Percentiles rank a stretch among this genome's conserved stretches.
phyloP scores from a whole-genome alignment of 1,140 invertebrate species.

The Drosophila repleta region DNA sequence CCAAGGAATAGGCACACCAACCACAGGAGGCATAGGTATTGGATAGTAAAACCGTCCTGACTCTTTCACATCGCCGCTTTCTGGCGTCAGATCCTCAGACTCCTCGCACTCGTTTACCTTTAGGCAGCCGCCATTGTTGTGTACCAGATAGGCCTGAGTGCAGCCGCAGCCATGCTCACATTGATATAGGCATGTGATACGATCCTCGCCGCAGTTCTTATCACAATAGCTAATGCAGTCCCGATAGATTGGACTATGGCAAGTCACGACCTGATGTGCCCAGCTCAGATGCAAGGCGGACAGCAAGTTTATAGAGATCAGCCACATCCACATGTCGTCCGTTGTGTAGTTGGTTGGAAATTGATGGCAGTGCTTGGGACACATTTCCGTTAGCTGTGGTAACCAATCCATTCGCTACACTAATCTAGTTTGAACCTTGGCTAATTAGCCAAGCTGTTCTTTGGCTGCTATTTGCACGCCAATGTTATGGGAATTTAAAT shows the following conservation, averaged over 20 bases:
- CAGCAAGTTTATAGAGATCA: not conserved
- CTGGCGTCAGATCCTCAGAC: not conserved
- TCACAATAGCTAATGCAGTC: conserved; percentile 30
- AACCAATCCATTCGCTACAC: not conserved
- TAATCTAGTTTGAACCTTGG: not conserved
- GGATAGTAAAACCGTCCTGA: too few species aligned
- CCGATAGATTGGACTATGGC: not conserved
- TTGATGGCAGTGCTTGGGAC: not conserved
- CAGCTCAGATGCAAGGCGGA: not conserved
- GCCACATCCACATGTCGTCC: conserved; percentile 30
- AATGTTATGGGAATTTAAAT: too few species aligned
- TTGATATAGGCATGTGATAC: not conserved
- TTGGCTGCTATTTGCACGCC: too few species aligned
- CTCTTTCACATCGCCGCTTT: not conserved
- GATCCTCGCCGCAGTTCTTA: not conserved
- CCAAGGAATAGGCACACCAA: too few species aligned
- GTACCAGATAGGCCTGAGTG: not conserved
- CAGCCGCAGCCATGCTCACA: conserved; percentile 48
- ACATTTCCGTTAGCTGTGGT: not conserved
- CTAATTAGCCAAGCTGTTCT: too few species aligned
- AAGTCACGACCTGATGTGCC: not conserved
- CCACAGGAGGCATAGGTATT: too few species aligned
- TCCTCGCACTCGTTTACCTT: not conserved
- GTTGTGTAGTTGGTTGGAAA: not conserved
- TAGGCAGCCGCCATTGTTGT: conserved; percentile 18